Evolutionary conservation across 2,113 vertebrate species (phyloP), one percentile per base, ranked within the genome.

Genomic region (Channa maculata): DNA sequence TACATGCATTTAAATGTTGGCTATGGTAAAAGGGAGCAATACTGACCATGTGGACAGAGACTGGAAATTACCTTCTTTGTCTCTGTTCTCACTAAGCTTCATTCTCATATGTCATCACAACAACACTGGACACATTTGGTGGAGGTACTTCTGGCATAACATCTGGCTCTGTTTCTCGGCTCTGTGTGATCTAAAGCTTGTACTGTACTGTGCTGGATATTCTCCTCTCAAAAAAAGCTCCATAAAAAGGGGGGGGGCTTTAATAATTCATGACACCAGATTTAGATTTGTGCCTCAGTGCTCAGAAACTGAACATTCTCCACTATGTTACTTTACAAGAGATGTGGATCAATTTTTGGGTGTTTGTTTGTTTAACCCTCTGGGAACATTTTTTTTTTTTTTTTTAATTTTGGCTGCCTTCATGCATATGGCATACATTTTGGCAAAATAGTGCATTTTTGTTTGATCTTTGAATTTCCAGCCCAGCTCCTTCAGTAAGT

Each of bases 201-300:
- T 84, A 82, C 81, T 86, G 71, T 86, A 85, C 71, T 80, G 82
- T 77, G 74, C 83, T 91, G 87, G 86, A 92, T 92, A 87, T 88
- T 91, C 83, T 90, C 83, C 77, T 79, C 80, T 86, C 24, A 82
- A 88, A 87, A 85, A 92, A 90, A 86, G 78, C 89, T 89, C 86
- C 73, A 92, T 93, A 92, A 93, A n/a, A n/a, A n/a, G 93, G 80
- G 72, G 68, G 59, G 24, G 24, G 24, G 57, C 83, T 92, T 95
- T 87, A 94, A 94, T 94, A 93, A 95, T 95, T 94, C 93, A 94
- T 94, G 84, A 90, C 24, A 48, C 88, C 88, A 88, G 82, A 92
- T 94, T 92, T 91, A 89, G 91, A 92, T 91, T 90, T 89, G 88
- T 89, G 87, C 89, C 80, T 87, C 77, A 81, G 79, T 90, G 88